A percentile compares a stretch with the other conserved stretches of the same genome.
Conservation (phyloP, 2,888 invertebrate genomes). For the Chloroclystis v-ata region DNA sequence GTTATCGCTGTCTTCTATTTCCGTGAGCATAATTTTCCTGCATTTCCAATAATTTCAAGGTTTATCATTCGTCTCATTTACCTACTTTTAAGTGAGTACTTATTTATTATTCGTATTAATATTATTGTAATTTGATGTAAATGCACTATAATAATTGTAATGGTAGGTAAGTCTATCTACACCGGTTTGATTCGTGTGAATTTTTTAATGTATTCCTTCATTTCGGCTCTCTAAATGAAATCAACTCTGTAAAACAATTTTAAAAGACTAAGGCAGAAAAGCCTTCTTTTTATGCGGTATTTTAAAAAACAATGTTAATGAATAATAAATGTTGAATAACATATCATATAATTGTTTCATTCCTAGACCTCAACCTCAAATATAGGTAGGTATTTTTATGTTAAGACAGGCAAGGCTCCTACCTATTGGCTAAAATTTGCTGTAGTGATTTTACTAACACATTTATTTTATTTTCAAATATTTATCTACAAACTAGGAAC, state of each 20-base stretch:
- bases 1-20: constrained; percentile 18
- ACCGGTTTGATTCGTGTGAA: constrained; percentile 11
- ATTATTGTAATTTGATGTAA: constrained; percentile 17
- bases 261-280: constrained; percentile 66
- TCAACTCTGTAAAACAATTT: constrained; percentile 64
- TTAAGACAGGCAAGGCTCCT: too few relatives aligned
- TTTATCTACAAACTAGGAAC: neutral
- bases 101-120: constrained; percentile 5
- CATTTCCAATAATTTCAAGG: constrained; percentile 11
- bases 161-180: constrained; percentile 7
- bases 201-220: constrained; percentile 23
- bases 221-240: constrained; percentile 66
- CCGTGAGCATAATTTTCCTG: constrained; percentile 7
- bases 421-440: too few relatives aligned
- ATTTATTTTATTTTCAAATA: too few relatives aligned
- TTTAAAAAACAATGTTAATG: constrained; percentile 63
- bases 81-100: constrained; percentile 9
- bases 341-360: constrained; percentile 59
- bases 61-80: constrained; percentile 9
- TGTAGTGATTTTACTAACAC: too few relatives aligned
- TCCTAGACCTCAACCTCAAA: neutral
- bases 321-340: constrained; percentile 73
- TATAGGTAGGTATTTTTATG: neutral
- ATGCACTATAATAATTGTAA: constrained; percentile 13
- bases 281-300: constrained; percentile 77